These are phyloP conservation scores for Eudasyphora cyanicolor DNA, from an alignment of 2,888 invertebrate genomes.

Conservation along the genomic window DNA sequence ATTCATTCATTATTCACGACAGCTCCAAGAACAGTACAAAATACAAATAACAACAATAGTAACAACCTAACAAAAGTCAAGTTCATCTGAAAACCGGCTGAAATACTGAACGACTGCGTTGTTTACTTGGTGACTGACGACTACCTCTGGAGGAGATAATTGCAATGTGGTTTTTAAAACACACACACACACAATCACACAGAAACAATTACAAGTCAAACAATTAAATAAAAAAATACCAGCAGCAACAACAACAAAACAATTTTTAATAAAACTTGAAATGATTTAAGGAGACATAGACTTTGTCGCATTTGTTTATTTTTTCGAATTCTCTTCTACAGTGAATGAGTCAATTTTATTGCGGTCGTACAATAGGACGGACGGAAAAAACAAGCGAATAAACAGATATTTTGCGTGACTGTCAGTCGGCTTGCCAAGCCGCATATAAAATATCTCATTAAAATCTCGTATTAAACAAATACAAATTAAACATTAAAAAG, in stretches of 20 bases:
- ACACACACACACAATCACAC: slow-evolving; percentile 29
- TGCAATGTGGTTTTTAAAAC: slow-evolving; percentile 18
- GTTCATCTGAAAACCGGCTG: slow-evolving; percentile 9
- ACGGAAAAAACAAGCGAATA: no score
- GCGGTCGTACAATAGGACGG: background rate
- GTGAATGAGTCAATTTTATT: slow-evolving; percentile 8
- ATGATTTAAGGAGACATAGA: slow-evolving; percentile 21
- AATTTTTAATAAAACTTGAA: slow-evolving; percentile 25
- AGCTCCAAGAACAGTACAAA: background rate
- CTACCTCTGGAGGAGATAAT: no score
- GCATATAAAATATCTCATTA: slow-evolving; percentile 4
- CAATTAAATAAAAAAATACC: slow-evolving; percentile 10
- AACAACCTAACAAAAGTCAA: background rate
- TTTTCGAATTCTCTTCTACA: background rate
- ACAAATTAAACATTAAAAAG: background rate
- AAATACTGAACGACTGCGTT: background rate
- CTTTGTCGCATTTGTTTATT: slow-evolving; percentile 24
- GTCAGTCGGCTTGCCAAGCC: background rate
- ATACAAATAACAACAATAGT: background rate
- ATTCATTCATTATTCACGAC: background rate
- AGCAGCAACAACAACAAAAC: no score
- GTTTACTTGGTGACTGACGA: no score
- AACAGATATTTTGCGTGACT: background rate
- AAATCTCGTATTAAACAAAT: slow-evolving; percentile 1
- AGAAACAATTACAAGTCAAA: slow-evolving; percentile 28